Evolutionary conservation across 2,797 vertebrate genomes (phyloP), one percentile per base, ranked within the genome.

Genomic region (Esox masquinongy): DNA sequence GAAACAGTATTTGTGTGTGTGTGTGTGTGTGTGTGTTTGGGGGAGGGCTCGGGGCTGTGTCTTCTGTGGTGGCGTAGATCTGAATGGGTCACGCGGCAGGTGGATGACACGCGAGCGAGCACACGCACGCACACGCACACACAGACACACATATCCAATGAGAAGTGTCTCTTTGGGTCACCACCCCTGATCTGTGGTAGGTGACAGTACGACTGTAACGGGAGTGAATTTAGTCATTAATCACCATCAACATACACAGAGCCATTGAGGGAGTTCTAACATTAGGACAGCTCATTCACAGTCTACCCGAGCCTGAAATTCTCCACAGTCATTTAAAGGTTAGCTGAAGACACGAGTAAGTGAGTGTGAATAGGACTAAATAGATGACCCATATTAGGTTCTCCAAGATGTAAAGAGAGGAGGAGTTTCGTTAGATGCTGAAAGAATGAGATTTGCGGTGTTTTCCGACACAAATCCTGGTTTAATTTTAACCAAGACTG

Each of bases 41-140:
- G 49, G 49, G 17, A 84, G 84, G 73, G 43, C 9, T 47, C 43
- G 43, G 43, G 78, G 73, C 84, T 82, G 79, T 61, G 85, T 86
- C 79, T 87, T 84, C 77, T 75, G 72, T 77, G 78, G 70, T 75
- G 79, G 82, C 82, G 82, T 89, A 78, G 88, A 92, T 90, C 91
- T 93, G 90, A 90, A 88, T 84, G 80, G 75, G 74, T 81, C 85
- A 82, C 85, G 87, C 64, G 80, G 82, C 90, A 90, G 92, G 90
- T 91, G 89, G 88, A 91, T 90, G 9, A 66, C 63, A 31, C 61
- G 26, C 61, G 0, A 24, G 2, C 24, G 26, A 22, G 14, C 61
- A 26, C 22, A 15, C 22, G 1, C 12, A 61, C 22, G 24, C 22
- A 61, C 56, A 14, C 22, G 12, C 59, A 29, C 24, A 34, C 63